phyloP scores from a whole-genome alignment of 2,113 vertebrate species.

The Bubo blakistoni region DNA sequence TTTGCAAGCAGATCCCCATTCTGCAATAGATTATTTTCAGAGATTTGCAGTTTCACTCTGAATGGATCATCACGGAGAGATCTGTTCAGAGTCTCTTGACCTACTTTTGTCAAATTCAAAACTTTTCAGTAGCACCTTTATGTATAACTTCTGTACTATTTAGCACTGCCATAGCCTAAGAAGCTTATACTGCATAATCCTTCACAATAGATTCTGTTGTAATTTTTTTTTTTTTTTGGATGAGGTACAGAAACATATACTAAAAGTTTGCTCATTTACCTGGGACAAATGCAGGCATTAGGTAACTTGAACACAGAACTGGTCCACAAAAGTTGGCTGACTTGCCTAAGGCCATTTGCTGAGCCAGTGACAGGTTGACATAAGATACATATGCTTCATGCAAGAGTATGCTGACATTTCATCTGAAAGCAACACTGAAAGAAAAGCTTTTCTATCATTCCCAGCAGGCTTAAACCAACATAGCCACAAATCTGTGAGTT shows the following conservation, averaged over 20 bases:
- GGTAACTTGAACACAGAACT: not conserved
- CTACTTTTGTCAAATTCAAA: not conserved
- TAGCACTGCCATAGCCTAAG: not conserved
- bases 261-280: not conserved
- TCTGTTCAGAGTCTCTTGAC: not conserved
- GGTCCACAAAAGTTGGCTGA: not conserved
- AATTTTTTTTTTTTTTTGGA: not conserved
- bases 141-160: not conserved
- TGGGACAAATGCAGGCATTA: rapidly evolving
- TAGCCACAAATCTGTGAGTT: not conserved
- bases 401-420: not conserved
- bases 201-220: not conserved
- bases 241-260: not conserved
- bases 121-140: not conserved
- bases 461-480: not conserved
- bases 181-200: not conserved
- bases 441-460: not conserved
- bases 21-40: not conserved
- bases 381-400: not conserved
- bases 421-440: not conserved
- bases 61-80: not conserved
- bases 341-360: not conserved
- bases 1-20: not conserved
- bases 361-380: not conserved
- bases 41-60: not conserved